A percentile compares a stretch with the other conserved stretches of the same genome.
Conservation (phyloP, 2,113 vertebrate species). For the Oreocharis arfaki region DNA sequence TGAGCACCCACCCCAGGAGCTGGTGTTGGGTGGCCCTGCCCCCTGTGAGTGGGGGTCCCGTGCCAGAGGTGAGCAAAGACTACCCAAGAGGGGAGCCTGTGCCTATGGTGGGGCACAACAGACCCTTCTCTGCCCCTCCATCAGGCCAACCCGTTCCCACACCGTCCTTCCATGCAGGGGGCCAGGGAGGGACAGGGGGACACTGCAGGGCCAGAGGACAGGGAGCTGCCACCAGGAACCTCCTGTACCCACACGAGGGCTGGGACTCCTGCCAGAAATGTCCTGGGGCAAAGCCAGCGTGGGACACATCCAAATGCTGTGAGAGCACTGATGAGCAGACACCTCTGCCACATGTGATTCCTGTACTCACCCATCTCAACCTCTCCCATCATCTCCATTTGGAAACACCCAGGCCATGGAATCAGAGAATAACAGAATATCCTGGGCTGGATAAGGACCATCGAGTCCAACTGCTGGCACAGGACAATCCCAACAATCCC, state of each 20-base stretch:
- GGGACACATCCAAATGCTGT: background rate
- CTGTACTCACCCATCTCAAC: fast-evolving
- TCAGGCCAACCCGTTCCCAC: background rate
- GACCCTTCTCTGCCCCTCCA: background rate
- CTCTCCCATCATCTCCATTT: background rate
- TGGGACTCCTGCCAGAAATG: background rate
- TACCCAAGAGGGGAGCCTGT: background rate
- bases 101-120: background rate
- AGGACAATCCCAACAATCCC: background rate
- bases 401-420: background rate
- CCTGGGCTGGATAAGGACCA: background rate
- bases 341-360: background rate
- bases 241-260: background rate
- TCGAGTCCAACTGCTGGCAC: background rate
- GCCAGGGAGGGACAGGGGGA: background rate
- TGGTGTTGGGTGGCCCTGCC: too few species aligned
- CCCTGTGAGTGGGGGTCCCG: background rate
- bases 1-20: background rate
- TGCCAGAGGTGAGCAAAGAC: background rate
- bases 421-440: background rate
- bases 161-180: background rate
- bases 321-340: background rate
- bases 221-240: background rate
- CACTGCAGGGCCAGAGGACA: background rate
- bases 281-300: background rate